These are phyloP conservation scores for Drosophila ananassae DNA, from an alignment of 1,140 invertebrate genomes.

Conservation along the genomic window DNA sequence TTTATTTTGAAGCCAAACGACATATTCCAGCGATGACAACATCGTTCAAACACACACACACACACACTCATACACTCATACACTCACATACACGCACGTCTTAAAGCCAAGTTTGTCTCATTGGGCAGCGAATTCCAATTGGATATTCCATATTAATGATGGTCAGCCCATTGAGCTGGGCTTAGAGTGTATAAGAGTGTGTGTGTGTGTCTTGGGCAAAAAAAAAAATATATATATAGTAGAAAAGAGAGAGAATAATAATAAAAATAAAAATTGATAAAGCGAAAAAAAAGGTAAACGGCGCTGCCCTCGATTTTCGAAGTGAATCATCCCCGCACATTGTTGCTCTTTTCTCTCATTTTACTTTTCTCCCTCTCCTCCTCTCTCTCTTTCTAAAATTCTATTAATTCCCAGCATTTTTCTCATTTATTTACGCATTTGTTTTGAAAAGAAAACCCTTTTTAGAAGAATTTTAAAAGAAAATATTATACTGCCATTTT, in stretches of 20 bases:
- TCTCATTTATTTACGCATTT: constrained; percentile 23
- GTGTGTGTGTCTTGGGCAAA: constrained; percentile 2
- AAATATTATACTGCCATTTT: neutral
- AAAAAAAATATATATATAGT: no score
- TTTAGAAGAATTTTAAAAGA: neutral
- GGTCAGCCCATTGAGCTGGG: constrained; percentile 32
- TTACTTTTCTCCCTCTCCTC: constrained; percentile 15
- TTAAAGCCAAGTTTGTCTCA: constrained; percentile 39
- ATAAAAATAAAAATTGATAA: constrained; percentile 47
- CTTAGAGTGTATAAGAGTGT: constrained; percentile 21
- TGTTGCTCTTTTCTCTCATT: constrained; percentile 27
- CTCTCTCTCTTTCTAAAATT: constrained; percentile 33
- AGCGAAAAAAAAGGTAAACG: constrained; percentile 27
- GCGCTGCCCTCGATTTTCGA: constrained; percentile 51
- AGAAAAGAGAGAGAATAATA: neutral
- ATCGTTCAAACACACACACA: constrained; percentile 43
- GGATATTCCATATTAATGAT: constrained; percentile 57
- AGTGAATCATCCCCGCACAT: constrained; percentile 38
- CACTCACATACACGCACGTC: constrained; percentile 16
- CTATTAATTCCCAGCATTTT: constrained; percentile 7
- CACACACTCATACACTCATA: neutral
- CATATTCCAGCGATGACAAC: constrained; percentile 75
- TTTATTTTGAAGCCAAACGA: constrained; percentile 10
- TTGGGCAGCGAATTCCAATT: constrained; percentile 47
- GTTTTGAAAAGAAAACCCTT: neutral